Base-by-base conservation (phyloP, 2,797 vertebrate species). In the Karalla daura region DNA sequence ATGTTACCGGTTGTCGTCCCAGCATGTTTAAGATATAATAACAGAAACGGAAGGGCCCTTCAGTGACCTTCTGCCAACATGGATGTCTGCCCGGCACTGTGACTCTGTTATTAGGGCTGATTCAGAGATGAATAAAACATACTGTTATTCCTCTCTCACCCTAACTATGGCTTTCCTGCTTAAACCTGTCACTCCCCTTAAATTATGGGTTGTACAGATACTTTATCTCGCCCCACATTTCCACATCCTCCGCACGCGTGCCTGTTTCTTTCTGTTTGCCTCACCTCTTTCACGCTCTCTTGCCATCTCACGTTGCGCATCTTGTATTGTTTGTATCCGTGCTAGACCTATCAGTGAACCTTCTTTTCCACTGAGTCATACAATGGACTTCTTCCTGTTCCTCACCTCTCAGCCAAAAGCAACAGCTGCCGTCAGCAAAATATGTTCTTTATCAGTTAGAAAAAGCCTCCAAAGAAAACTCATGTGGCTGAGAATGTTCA, bases 331-430 rank as follows among this genome's bases (percentile, higher is more conserved):
- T 84, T 82, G 80, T 78, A 51, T 76, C 63, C 60, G 64, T 28
- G 30, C 47, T 50, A 53, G 71, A 79, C 63, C 56, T 40, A 62
- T 65, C 52, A 51, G 46, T 65, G 74, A 85, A 78, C 73, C 79
- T 81, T 88, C 65, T 80, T 89, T 90, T 86, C 79, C 86, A 74
- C 63, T 89, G 88, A 89, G 44, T 89, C 89, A 89, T 73, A 70
- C 72, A 63, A 59, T 80, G 69, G 73, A 80, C 66, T 33, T 49
- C 76, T 83, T 89, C 87, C 84, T 85, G 81, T 75, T 78, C 85
- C 56, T 73, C 59, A 35, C 64, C 63, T 45, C 47, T 20, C 10
- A 21, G 85, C 88, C 88, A 91, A 90, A 68, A 81, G 75, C 78
- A 88, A 84, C 88, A 91, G 87, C 86, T 90, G 85, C 61, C 67